Conservation (phyloP, 1,140 invertebrate species). For the Intoshia linei region DNA sequence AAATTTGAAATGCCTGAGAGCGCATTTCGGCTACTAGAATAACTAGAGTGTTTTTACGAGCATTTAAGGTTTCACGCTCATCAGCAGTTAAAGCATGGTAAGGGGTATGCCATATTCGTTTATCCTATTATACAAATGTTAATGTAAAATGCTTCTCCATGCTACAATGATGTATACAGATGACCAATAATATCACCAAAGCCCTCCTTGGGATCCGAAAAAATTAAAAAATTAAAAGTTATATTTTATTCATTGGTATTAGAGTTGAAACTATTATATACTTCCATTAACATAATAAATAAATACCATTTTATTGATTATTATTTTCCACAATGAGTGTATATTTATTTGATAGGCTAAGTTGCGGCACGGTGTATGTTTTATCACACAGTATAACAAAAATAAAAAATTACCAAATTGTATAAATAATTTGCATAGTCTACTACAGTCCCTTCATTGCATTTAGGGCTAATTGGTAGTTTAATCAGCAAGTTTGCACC, state of each 20-base stretch:
- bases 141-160: too few relatives aligned
- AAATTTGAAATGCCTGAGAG: constrained; percentile 9
- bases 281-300: neutral
- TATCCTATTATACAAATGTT: constrained; percentile 10
- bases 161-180: too few relatives aligned
- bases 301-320: neutral
- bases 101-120: constrained; percentile 18
- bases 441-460: constrained; percentile 16
- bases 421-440: constrained; percentile 22
- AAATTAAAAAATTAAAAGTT: too few relatives aligned
- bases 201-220: too few relatives aligned
- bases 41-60: constrained; percentile 12
- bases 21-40: constrained; percentile 17
- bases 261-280: neutral
- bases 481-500: constrained; percentile 16
- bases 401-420: constrained; percentile 11
- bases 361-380: too few relatives aligned
- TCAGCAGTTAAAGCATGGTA: constrained; percentile 19
- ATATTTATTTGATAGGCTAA: too few relatives aligned
- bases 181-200: too few relatives aligned
- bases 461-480: constrained; percentile 15
- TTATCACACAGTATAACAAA: constrained; percentile 1
- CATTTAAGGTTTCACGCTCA: constrained; percentile 19
- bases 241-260: neutral
- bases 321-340: too few relatives aligned